Evolutionary conservation across 1,140 invertebrate genomes (phyloP).

Genomic region (Drosophila ohnishii): DNA sequence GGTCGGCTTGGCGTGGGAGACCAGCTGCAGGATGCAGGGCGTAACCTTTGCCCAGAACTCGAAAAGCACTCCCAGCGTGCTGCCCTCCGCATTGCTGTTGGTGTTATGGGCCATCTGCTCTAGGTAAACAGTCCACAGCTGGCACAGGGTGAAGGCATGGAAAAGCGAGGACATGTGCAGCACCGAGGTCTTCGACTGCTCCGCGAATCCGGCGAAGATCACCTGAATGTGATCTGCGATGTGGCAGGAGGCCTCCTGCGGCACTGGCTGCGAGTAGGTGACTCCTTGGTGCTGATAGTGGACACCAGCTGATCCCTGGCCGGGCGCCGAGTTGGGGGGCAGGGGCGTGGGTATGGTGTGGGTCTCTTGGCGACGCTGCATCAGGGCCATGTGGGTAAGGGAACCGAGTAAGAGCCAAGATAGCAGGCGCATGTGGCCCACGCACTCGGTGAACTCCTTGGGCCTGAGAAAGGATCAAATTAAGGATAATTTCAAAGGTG

Average conservation of each 20-base stretch:
- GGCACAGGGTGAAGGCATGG: slow-evolving; percentile 92
- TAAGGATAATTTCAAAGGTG: not conserved
- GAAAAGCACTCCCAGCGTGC: slow-evolving; percentile 93
- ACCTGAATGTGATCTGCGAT: slow-evolving; percentile 99
- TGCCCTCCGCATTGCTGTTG: slow-evolving; percentile 88
- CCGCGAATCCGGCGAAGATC: slow-evolving; percentile 97
- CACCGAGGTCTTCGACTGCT: slow-evolving; percentile 95
- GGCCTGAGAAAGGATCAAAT: slow-evolving; percentile 84
- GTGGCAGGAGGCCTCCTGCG: slow-evolving; percentile 97
- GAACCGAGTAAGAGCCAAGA: slow-evolving; percentile 98
- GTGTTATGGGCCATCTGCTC: slow-evolving; percentile 91
- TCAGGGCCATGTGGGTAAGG: slow-evolving; percentile 90
- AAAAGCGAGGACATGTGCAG: slow-evolving; percentile 96
- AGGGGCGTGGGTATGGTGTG: slow-evolving; percentile 53
- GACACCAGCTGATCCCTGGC: slow-evolving; percentile 46
- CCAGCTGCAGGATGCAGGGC: slow-evolving; percentile 95
- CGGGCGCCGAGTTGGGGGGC: slow-evolving; percentile 41
- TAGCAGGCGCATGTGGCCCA: slow-evolving; percentile 95
- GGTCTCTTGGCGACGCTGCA: slow-evolving; percentile 75
- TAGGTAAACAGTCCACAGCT: slow-evolving; percentile 99
- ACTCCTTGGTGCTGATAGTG: slow-evolving; percentile 78
- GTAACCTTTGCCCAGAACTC: slow-evolving; percentile 99
- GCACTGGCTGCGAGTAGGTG: slow-evolving; percentile 92
- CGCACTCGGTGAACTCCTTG: slow-evolving; percentile 97
- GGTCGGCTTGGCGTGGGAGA: slow-evolving; percentile 95